Evolutionary conservation across 2,113 vertebrate genomes (phyloP).

Genomic region (Callocephalon fimbriatum): DNA sequence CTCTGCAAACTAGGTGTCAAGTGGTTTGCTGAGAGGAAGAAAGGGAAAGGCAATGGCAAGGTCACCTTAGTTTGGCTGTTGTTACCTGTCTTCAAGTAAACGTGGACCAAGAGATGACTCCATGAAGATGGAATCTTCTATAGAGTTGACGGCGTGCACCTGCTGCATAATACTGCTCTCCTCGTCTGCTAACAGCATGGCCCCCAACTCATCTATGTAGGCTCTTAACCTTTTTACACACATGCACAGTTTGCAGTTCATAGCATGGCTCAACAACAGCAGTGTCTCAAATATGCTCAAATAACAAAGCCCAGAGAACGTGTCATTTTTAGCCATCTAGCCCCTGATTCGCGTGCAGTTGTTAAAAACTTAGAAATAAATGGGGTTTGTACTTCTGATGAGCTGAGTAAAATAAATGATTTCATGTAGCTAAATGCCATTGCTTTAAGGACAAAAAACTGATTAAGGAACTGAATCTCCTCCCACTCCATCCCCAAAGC

Average conservation of each 20-base stretch:
- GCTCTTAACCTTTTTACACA: conserved; percentile 85
- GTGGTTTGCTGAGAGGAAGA: conserved; percentile 13
- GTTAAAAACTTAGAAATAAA: conserved; percentile 26
- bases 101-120: conserved; percentile 83
- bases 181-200: conserved; percentile 83
- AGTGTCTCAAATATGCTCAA: conserved; percentile 56
- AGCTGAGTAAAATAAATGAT: not conserved
- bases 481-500: not conserved
- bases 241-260: conserved; percentile 80
- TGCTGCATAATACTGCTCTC: conserved; percentile 86
- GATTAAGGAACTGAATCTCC: not conserved
- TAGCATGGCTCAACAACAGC: conserved; percentile 64
- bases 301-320: conserved; percentile 49
- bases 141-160: conserved; percentile 83
- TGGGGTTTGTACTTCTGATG: not conserved
- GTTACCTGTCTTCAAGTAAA: conserved; percentile 88
- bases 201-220: conserved; percentile 83
- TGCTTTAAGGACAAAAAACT: not conserved
- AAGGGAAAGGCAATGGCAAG: conserved; percentile 36
- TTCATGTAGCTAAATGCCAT: not conserved
- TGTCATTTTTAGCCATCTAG: not conserved
- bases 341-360: not conserved
- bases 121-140: conserved; percentile 91
- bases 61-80: conserved; percentile 45
- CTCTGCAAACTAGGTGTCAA: conserved; percentile 13